Conservation (phyloP, 2,888 invertebrate genomes). For the Spisula solida region DNA sequence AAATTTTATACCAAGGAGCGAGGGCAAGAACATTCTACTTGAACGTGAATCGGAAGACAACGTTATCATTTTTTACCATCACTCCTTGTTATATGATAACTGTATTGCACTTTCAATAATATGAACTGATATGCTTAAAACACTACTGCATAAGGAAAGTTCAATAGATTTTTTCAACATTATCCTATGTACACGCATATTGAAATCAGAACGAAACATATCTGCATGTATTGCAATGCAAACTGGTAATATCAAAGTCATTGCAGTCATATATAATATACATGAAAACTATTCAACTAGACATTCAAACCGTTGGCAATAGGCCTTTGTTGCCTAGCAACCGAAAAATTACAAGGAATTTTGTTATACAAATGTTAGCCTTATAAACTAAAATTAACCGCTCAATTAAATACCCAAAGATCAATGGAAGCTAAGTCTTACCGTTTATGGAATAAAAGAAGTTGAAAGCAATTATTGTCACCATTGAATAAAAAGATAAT, state of each 20-base stretch:
- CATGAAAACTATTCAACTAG: background rate
- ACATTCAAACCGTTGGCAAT: background rate
- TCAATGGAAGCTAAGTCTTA: background rate
- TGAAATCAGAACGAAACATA: background rate
- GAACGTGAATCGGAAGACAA: background rate
- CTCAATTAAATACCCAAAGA: background rate
- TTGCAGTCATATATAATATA: slow-evolving; percentile 1
- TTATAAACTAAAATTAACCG: background rate
- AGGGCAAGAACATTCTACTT: background rate
- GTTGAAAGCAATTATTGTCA: background rate
- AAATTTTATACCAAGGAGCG: slow-evolving; percentile 5
- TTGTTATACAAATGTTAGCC: background rate
- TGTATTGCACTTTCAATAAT: slow-evolving; percentile 36
- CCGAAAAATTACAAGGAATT: background rate
- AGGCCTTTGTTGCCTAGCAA: background rate
- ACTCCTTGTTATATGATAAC: background rate
- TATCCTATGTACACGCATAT: background rate
- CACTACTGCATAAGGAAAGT: slow-evolving; percentile 30
- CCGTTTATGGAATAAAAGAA: background rate
- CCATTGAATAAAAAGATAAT: background rate
- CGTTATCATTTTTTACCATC: background rate
- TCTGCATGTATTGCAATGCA: background rate
- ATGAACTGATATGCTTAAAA: slow-evolving; percentile 37
- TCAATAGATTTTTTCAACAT: background rate
- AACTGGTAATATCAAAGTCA: slow-evolving; percentile 10